phyloP scores from a whole-genome alignment of 2,888 invertebrate species.

The Druceiella hillmani region DNA sequence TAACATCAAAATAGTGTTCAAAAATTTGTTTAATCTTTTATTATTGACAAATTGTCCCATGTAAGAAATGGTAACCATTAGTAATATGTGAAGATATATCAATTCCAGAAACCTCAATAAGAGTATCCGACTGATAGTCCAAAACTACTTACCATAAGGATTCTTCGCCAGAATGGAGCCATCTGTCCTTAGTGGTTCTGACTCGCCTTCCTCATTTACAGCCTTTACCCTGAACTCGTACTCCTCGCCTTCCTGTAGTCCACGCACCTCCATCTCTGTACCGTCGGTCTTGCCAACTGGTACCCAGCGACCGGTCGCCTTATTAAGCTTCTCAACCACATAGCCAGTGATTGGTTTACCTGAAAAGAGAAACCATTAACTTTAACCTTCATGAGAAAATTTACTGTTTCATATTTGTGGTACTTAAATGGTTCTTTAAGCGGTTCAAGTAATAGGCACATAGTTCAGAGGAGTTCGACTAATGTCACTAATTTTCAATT shows the following conservation, averaged over 20 bases:
- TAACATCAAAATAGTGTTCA: constrained; percentile 6
- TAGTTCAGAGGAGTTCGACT: too few relatives aligned
- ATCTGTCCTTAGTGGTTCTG: constrained; percentile 91
- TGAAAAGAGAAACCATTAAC: constrained; percentile 21
- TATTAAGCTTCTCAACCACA: constrained; percentile 90
- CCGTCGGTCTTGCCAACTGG: constrained; percentile 86
- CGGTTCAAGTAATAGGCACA: too few relatives aligned
- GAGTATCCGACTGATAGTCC: too few relatives aligned
- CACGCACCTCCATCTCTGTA: constrained; percentile 83
- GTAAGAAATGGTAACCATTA: too few relatives aligned
- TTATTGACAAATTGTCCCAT: background rate
- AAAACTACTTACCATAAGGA: constrained; percentile 69
- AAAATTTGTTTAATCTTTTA: background rate
- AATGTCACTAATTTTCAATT: too few relatives aligned
- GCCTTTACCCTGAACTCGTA: constrained; percentile 93
- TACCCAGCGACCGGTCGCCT: constrained; percentile 87
- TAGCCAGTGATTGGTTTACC: constrained; percentile 85
- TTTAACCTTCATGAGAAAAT: background rate
- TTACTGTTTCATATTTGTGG: too few relatives aligned
- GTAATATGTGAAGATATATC: too few relatives aligned
- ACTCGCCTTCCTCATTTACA: constrained; percentile 92
- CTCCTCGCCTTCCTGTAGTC: constrained; percentile 81
- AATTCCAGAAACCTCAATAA: too few relatives aligned
- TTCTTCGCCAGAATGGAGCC: constrained; percentile 88
- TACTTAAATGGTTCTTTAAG: background rate